Evolutionary conservation across 2,797 vertebrate genomes (phyloP).

Genomic region (Lemur catta): DNA sequence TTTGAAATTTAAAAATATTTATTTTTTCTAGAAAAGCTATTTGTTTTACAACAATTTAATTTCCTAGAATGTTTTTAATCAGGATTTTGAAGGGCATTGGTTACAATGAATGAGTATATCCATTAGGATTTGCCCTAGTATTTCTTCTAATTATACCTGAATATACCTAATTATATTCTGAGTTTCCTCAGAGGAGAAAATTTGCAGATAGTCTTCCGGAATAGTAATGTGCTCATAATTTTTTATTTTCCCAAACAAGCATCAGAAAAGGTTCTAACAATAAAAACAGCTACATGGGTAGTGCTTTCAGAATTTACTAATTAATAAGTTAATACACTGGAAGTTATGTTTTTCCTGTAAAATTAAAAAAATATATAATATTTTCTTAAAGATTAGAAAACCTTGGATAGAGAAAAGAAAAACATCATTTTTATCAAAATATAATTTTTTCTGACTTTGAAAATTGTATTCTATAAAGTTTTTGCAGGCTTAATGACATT

Average conservation of each 20-base stretch:
- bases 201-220: neutral
- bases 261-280: neutral
- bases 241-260: neutral
- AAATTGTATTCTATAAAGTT: neutral
- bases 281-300: neutral
- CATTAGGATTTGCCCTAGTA: neutral
- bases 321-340: slow-evolving; percentile 33
- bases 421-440: neutral
- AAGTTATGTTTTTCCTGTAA: neutral
- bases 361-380: neutral
- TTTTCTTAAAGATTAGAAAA: neutral
- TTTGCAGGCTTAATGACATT: neutral
- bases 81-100: slow-evolving; percentile 15
- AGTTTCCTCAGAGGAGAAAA: slow-evolving; percentile 13
- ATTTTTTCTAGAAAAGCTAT: neutral
- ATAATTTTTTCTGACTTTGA: neutral
- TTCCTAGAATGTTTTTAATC: neutral
- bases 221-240: slow-evolving; percentile 5
- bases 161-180: too few relatives aligned
- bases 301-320: neutral
- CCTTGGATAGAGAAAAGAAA: neutral
- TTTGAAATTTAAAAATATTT: too few relatives aligned
- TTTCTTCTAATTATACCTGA: slow-evolving; percentile 22
- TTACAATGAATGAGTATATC: neutral
- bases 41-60: neutral